Evolutionary conservation across 2,888 invertebrate species (phyloP), one percentile per base, ranked within the genome.

Genomic region (Steinernema scapterisci): DNA sequence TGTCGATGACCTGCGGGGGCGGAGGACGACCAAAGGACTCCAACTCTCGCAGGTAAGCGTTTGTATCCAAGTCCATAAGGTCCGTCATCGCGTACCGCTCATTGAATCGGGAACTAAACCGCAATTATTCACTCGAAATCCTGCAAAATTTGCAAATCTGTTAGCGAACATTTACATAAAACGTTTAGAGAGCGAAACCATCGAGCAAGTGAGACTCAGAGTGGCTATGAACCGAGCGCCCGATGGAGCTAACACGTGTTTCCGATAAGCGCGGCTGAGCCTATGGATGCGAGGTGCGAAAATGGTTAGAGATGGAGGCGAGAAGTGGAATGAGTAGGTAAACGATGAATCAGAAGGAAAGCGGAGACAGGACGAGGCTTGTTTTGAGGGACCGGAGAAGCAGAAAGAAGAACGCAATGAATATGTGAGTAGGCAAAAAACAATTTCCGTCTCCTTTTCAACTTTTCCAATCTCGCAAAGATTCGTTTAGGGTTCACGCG

Each of bases 1-100:
- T 31, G 13, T 70, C 38, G 51, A 73, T 43, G 45, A 48, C 38
- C 38, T 63, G 63, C 48, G 23, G 73, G n/a, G 56, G 46, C 63
- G 73, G 73, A 13, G 73, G 73, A 1, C 43, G 43, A 3, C 73
- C 73, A 31, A 73, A 73, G n/a, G 56, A 38, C 25, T 73, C 73
- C 43, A 73, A 25, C 44, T 73, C 73, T n/a, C 73, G 45, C 27
- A 73, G 38, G n/a, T 63, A 63, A 23, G 52, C 13, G 52, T 11
- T 19, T 23, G 52, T 52, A 11, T 52, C 52, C 52, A 21, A 11
- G 52, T 63, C 63, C 31, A 31, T 31, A 11, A 63, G 27, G 27
- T 63, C 63, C 31, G 63, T 63, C 63, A 63, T 63, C 38, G 63
- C 2, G 16, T 1, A 1, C 21, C 19, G 54, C 5, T 16, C 54